These are phyloP conservation scores for Drosophila sechellia DNA, from an alignment of 1,140 invertebrate species.

Conservation along the genomic window DNA sequence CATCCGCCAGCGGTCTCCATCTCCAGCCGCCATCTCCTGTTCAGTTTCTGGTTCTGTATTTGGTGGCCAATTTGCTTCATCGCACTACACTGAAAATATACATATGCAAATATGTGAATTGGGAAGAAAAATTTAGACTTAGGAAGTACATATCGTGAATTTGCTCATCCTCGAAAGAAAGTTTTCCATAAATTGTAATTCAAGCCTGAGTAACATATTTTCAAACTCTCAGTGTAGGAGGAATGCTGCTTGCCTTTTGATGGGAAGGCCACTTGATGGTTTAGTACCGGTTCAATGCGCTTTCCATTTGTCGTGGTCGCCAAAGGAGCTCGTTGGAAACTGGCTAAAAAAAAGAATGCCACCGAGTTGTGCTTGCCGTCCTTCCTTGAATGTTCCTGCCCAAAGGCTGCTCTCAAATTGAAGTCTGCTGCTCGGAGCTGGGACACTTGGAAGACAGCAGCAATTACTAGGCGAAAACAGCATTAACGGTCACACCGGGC, in stretches of 20 bases:
- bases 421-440: background rate
- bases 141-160: no score
- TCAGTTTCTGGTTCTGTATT: constrained; percentile 3
- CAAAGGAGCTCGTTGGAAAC: constrained; percentile 5
- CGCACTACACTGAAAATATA: constrained; percentile 1
- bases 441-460: constrained; percentile 20
- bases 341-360: constrained; percentile 4
- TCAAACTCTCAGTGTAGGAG: background rate
- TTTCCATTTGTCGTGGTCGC: constrained; percentile 21
- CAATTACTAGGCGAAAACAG: constrained; percentile 38
- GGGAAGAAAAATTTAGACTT: background rate
- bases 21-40: constrained; percentile 10
- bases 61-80: constrained; percentile 5
- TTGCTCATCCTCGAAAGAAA: no score
- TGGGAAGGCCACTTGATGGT: constrained; percentile 11
- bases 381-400: constrained; percentile 1
- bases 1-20: constrained; percentile 9
- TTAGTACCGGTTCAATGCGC: constrained; percentile 22
- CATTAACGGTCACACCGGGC: constrained; percentile 14
- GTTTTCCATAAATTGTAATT: no score
- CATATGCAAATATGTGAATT: background rate
- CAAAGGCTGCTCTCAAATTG: constrained; percentile 8
- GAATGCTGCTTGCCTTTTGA: background rate
- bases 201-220: no score
- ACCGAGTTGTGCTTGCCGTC: constrained; percentile 6